Conservation (phyloP, 2,113 vertebrate species). For the Grallaria varia region DNA sequence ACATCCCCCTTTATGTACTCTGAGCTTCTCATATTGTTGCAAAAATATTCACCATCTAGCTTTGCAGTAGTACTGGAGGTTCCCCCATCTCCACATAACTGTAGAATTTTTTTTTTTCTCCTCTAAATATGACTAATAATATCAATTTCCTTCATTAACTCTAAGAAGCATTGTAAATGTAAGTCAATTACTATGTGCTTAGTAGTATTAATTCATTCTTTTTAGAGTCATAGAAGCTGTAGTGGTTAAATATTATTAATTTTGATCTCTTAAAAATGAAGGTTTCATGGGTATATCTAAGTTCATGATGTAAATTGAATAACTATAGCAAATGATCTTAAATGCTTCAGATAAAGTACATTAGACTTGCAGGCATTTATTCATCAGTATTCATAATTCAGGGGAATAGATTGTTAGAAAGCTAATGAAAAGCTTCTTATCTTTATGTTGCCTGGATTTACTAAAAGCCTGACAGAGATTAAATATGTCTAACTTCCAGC, state of each 20-base stretch:
- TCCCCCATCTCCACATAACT: fast-evolving
- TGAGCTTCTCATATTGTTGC: not conserved
- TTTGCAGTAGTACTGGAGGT: not conserved
- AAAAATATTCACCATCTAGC: not conserved
- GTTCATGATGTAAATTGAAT: conserved; percentile 16
- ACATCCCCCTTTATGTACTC: not conserved
- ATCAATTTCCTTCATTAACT: not conserved
- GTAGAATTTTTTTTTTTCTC: not conserved
- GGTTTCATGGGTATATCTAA: not conserved
- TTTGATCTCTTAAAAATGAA: not conserved
- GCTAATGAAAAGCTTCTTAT: conserved; percentile 34
- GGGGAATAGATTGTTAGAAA: not conserved
- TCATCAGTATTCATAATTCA: not conserved
- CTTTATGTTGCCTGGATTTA: not conserved
- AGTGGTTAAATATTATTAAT: conserved; percentile 2
- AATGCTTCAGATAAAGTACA: conserved; percentile 14
- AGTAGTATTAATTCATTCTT: not conserved
- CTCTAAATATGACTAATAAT: not conserved
- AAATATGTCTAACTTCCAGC: not conserved
- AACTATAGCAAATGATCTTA: not conserved
- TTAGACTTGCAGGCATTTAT: not conserved
- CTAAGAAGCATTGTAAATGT: not conserved
- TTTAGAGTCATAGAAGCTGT: not conserved
- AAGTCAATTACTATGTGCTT: not conserved
- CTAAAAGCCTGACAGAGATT: not conserved